phyloP scores from a whole-genome alignment of 2,113 vertebrate genomes.

The Anas platyrhynchos region DNA sequence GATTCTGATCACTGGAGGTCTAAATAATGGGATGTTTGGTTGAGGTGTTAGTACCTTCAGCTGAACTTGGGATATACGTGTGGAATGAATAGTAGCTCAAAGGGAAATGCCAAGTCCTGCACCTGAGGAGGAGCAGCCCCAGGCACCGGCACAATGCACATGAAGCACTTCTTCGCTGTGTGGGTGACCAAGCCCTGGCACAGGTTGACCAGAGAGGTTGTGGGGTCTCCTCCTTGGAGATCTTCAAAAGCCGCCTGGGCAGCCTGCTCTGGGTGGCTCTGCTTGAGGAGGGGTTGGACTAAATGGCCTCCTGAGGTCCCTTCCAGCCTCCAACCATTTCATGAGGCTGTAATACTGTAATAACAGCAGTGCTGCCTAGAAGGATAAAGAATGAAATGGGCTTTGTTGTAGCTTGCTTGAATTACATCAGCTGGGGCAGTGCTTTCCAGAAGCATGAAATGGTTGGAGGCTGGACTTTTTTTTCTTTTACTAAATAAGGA shows the following conservation, averaged over 20 bases:
- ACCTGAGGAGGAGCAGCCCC: background rate
- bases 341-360: background rate
- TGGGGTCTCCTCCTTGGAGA: background rate
- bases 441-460: background rate
- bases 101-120: background rate
- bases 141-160: too few species aligned
- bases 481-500: background rate
- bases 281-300: background rate
- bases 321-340: background rate
- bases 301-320: background rate
- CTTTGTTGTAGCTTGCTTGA: background rate
- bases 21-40: background rate
- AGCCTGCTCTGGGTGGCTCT: background rate
- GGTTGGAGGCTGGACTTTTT: background rate
- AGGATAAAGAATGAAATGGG: background rate
- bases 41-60: background rate
- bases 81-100: background rate
- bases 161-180: background rate
- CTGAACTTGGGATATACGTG: background rate
- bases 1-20: background rate
- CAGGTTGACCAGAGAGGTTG: background rate
- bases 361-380: background rate
- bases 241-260: fast-evolving
- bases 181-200: background rate
- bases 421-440: background rate